A percentile compares a stretch with the other conserved stretches of the same genome.
Evolutionary conservation across 1,140 invertebrate genomes (phyloP).

Genomic region (Aphelenchoides besseyi): DNA sequence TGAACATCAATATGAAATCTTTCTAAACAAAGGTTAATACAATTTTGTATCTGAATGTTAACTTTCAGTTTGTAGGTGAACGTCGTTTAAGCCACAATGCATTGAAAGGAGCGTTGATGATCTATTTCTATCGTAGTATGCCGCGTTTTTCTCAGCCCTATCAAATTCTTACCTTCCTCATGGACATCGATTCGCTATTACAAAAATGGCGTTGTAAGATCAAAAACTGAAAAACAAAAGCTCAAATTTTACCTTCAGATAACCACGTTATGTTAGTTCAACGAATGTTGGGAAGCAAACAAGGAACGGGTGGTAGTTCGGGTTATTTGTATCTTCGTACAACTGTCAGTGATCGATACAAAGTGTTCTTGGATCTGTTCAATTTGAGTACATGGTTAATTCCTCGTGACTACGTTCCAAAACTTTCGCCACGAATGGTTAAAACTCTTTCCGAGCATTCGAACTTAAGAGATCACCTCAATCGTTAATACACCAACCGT

Average conservation of each 20-base stretch:
- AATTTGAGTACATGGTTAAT: conserved; percentile 93
- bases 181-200: conserved; percentile 95
- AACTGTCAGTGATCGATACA: conserved; percentile 96
- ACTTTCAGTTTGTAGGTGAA: conserved; percentile 69
- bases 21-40: conserved; percentile 59
- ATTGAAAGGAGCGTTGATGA: conserved; percentile 91
- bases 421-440: conserved; percentile 70
- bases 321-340: conserved; percentile 96
- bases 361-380: conserved; percentile 95
- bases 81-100: conserved; percentile 83
- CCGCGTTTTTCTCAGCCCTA: conserved; percentile 93
- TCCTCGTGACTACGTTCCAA: conserved; percentile 83
- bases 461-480: neutral
- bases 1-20: conserved; percentile 30
- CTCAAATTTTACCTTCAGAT: conserved; percentile 68
- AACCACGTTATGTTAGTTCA: conserved; percentile 99
- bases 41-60: conserved; percentile 21
- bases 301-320: conserved; percentile 93
- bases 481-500: neutral
- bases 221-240: conserved; percentile 4
- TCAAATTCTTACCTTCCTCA: conserved; percentile 84
- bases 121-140: conserved; percentile 91
- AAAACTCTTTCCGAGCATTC: conserved; percentile 52
- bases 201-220: conserved; percentile 98
- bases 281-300: conserved; percentile 94